Base-by-base conservation (phyloP, 2,888 invertebrate species). In the Tolmerus cingulatus region DNA sequence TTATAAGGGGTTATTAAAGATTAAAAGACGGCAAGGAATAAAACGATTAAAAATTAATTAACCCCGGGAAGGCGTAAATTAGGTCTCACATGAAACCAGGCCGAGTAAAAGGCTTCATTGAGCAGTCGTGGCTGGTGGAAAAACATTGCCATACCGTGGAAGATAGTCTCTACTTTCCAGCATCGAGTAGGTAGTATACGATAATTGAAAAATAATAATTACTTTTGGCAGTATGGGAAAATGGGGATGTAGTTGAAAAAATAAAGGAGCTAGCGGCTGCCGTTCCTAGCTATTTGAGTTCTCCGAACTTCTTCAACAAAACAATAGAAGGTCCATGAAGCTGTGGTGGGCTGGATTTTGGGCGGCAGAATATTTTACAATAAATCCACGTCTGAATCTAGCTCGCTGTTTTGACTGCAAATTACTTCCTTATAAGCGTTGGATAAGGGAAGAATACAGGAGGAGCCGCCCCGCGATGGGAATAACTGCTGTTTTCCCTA, bases 181-280 rank as follows among this genome's bases (percentile, higher is more conserved):
- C 30, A 27, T 46, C 51, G 30, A 79, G 30, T 79, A 23, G 30
- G 5, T n/a, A n/a, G n/a, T n/a, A n/a, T n/a, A n/a, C n/a, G n/a
- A 51, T 79, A 79, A 79, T 79, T 79, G 79, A 79, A 79, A 79
- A 79, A 79, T 79, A 79, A 79, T 79, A 79, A 46, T 79, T 79
- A 79, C 79, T 46, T 46, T 46, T 12, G n/a, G 51, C 16, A 27
- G 30, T 46, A 78, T 37, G 27, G n/a, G 40, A 51, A 40, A 27
- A 66, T 66, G 66, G 12, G 23, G 23, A 66, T 23, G 23, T 66
- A 66, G 66, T 66, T 66, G 8, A 66, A 66, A 66, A 66, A 66
- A 66, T 66, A 66, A 8, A 66, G 27, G 27, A 66, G 66, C 66
- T n/a, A 9, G 7, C 12, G 23, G 12, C 23, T 66, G 66, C 9